Evolutionary conservation across 2,888 invertebrate genomes (phyloP), one percentile per base, ranked within the genome.

Genomic region (Polietes domitor): DNA sequence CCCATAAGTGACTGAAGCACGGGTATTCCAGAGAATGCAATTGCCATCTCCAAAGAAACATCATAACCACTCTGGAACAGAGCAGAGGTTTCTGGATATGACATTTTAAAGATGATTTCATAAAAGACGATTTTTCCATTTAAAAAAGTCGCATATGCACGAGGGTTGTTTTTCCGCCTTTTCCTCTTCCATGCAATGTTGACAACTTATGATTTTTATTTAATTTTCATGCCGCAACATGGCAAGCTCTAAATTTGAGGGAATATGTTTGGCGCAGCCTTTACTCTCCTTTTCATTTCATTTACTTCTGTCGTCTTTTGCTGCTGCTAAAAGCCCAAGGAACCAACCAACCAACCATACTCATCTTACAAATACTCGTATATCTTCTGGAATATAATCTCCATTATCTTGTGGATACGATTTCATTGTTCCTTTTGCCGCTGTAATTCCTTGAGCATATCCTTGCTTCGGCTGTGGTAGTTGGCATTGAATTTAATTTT

Each of bases 401-500:
- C 15, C 43, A 21, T 68, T 68, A 65, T 65, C 37, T 65, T n/a
- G 1, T n/a, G 32, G 17, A 28, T 32, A 17, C 28, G 28, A 32
- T 32, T 37, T 63, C 19, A 17, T 17, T 19, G 21, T 77, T 50
- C 26, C 58, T 47, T 61, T 32, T 32, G 37, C 17, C 32, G 28
- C n/a, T 1, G 28, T 24, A 28, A 55, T 58, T n/a, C 19, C n/a
- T 26, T 15, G 3, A n/a, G 9, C 26, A 26, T 28, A 26, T 61
- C 58, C 58, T 28, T 2, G 24, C 19, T 63, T 6, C 9, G 61
- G 2, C n/a, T 50, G 12, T 53, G 70, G 43, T 24, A 43, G 50
- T 71, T 72, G 17, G 41, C 47, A 43, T 68, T 24, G 50, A 73
- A 74, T 77, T 77, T 61, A 72, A 83, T 80, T 83, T 83, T 83